A percentile compares a stretch with the other conserved stretches of the same genome.
phyloP scores from a whole-genome alignment of 2,797 vertebrate species.

The Taenioides sp. region DNA sequence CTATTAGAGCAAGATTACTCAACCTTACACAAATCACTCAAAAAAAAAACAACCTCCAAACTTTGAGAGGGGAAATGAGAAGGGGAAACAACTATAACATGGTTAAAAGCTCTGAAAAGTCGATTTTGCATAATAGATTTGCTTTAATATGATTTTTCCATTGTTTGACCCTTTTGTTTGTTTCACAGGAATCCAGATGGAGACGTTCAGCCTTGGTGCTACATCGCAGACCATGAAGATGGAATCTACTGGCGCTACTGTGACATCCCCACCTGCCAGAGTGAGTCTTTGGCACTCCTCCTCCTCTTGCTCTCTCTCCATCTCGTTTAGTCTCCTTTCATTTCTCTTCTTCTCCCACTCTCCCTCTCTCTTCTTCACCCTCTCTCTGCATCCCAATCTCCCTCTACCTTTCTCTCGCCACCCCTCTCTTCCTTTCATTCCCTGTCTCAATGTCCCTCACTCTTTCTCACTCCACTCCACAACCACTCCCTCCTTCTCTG shows the following conservation, averaged over 20 bases:
- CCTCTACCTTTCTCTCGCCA: too few species aligned
- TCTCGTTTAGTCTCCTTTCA: neutral
- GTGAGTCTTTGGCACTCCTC: slow-evolving; percentile 65
- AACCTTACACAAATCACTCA: too few species aligned
- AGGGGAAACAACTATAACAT: too few species aligned
- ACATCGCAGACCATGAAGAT: slow-evolving; percentile 90
- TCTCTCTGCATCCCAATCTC: neutral
- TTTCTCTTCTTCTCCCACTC: neutral
- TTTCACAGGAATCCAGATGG: slow-evolving; percentile 90
- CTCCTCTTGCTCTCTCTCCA: neutral
- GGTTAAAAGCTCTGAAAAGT: too few species aligned
- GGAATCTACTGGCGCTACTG: slow-evolving; percentile 96
- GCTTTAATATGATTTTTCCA: neutral
- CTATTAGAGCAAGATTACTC: too few species aligned
- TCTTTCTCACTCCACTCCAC: neutral
- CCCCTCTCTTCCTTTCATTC: neutral
- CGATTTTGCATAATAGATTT: too few species aligned
- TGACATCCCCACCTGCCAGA: slow-evolving; percentile 90
- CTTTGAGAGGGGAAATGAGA: too few species aligned
- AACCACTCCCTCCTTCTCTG: neutral
- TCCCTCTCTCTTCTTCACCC: neutral
- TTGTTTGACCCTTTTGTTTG: slow-evolving; percentile 3
- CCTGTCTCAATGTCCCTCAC: neutral
- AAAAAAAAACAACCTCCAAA: too few species aligned
- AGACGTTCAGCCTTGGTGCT: slow-evolving; percentile 96